Evolutionary conservation across 2,113 vertebrate genomes (phyloP).

Genomic region (Peromyscus leucopus): DNA sequence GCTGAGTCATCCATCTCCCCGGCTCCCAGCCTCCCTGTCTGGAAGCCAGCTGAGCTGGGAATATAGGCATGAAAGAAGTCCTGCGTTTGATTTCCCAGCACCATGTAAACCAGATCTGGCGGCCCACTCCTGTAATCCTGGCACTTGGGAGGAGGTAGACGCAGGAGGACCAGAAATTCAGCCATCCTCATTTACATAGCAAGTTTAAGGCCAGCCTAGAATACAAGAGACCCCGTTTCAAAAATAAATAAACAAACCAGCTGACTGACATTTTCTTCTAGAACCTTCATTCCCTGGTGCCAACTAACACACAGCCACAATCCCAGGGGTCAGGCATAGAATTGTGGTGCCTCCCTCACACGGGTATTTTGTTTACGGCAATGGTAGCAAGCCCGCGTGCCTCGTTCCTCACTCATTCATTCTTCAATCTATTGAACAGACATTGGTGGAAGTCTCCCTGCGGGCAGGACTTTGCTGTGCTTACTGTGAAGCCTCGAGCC

Average conservation of each 20-base stretch:
- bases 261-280: neutral
- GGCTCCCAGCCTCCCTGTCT: neutral
- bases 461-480: neutral
- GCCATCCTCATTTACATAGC: neutral
- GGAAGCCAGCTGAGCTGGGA: neutral
- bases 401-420: neutral
- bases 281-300: neutral
- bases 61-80: neutral
- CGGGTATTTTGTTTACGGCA: neutral
- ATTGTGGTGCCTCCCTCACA: too few species aligned
- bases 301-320: neutral
- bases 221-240: neutral
- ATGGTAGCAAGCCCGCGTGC: neutral
- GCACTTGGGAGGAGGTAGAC: too few species aligned
- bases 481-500: neutral
- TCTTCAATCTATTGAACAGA: neutral
- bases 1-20: neutral
- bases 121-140: neutral
- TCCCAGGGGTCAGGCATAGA: neutral
- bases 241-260: neutral
- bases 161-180: neutral
- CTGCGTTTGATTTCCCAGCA: neutral
- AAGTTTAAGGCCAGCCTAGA: neutral
- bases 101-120: neutral
- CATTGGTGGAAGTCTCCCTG: neutral